These are phyloP conservation scores for Trachelus stipa DNA, from an alignment of 2,888 invertebrate species.

Conservation along the genomic window DNA sequence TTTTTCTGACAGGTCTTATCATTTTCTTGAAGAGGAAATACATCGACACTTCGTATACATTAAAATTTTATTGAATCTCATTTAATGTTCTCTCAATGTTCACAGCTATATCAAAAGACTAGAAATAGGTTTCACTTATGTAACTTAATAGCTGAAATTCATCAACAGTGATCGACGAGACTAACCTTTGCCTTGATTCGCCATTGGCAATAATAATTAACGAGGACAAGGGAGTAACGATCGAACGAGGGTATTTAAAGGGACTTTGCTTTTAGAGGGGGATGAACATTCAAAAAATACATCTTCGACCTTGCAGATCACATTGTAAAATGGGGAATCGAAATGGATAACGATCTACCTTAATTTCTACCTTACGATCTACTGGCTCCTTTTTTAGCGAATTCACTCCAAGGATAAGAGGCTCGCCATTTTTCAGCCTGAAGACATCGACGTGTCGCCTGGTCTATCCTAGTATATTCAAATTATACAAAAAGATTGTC, in stretches of 20 bases:
- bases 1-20: background rate
- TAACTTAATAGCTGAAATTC: conserved; percentile 16
- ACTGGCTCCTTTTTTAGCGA: conserved; percentile 6
- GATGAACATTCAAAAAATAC: conserved; percentile 17
- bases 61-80: conserved; percentile 44
- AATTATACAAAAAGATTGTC: conserved; percentile 61
- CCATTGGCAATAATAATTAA: conserved; percentile 7
- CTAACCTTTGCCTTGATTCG: conserved; percentile 7
- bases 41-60: conserved; percentile 37
- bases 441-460: conserved; percentile 1
- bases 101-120: conserved; percentile 43
- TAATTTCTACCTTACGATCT: conserved; percentile 6
- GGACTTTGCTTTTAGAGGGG: background rate
- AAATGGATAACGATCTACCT: conserved; percentile 9
- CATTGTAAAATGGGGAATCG: conserved; percentile 11
- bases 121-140: conserved; percentile 17
- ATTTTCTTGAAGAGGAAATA: background rate
- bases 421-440: background rate
- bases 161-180: conserved; percentile 18
- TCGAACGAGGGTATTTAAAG: background rate
- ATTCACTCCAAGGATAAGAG: conserved; percentile 7
- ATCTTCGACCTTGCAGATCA: conserved; percentile 11
- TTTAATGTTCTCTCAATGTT: conserved; percentile 36
- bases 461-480: conserved; percentile 34
- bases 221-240: conserved; percentile 1